Conservation (phyloP, 2,888 invertebrate species). For the Leptinotarsa tumamoca region DNA sequence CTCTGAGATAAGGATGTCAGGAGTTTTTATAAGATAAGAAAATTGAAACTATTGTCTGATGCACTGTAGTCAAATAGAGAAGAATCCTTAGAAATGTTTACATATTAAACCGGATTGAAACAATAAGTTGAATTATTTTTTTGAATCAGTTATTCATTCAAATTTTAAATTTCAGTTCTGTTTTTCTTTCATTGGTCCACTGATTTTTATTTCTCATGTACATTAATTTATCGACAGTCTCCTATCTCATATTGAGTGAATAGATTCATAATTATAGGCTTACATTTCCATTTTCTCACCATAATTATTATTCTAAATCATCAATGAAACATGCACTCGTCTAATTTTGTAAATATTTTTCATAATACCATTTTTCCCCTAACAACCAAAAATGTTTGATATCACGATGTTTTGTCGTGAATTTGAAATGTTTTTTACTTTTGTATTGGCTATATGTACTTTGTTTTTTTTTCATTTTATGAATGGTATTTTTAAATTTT, state of each 20-base stretch:
- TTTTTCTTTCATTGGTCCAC: no score
- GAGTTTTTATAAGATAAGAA: no score
- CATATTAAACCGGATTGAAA: neutral
- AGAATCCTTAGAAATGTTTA: neutral
- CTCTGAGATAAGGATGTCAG: neutral
- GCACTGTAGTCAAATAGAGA: no score
- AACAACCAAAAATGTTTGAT: conserved; percentile 51
- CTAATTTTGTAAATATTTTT: conserved; percentile 18
- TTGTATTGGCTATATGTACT: neutral
- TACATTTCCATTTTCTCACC: neutral
- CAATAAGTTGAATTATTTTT: no score
- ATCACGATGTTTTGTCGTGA: neutral
- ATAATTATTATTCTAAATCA: neutral
- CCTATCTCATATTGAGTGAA: no score
- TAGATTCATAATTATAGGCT: no score
- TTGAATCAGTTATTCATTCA: no score
- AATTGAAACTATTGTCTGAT: no score
- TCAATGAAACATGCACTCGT: neutral
- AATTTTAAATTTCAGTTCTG: no score
- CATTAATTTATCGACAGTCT: no score
- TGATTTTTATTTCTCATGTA: no score
- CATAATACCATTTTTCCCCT: conserved; percentile 39
- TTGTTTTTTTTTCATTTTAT: neutral
- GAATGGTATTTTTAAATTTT: neutral
- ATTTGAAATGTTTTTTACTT: neutral